Base-by-base conservation (phyloP, 2,888 invertebrate genomes). In the Sphaeridia pumilis region DNA sequence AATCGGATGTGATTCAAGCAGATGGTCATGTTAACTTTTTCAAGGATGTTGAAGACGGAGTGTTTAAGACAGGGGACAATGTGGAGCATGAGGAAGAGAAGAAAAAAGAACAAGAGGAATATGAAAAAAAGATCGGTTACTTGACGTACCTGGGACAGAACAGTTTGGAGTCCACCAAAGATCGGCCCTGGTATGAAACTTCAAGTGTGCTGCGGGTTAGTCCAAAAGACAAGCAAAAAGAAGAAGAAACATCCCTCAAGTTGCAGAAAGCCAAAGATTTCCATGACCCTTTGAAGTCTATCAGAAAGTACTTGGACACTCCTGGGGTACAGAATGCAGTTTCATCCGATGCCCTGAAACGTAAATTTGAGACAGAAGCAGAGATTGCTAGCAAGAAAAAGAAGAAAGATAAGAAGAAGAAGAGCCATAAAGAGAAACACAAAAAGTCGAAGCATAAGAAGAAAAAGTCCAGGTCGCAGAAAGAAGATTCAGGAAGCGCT, bases 61-160 rank as follows among this genome's bases (percentile, higher is more conserved):
- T 75, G 34, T 46, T 50, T 10, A 55, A 55, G 21, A 55, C 55
- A 2, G 54, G 52, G 14, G 50, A 31, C 20, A 74, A 77, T 43
- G 80, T 78, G 66, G 93, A 94, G 49, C 84, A 90, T 70, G 89
- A 90, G 66, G 80, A 79, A 58, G 97, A 97, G 68, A 78, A 84
- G 61, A 90, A 87, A 70, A 83, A 84, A 51, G 93, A 94, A 69
- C 82, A 84, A 68, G 94, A 97, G 70, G 89, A 92, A 66, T 94
- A 93, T 75, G 97, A 98, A 70, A 95, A 94, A 69, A 87, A 90
- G 73, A 90, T 98, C 67, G 97, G 98, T 0, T 87, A 93, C 67
- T 75, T 97, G 35, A 94, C 92, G 3, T 95, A 94, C 73, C 76
- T 97, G 50, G 97, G 94, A 0, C 94, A 97, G 72, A 87, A 88